Evolutionary conservation across 1,140 invertebrate species (phyloP).

Genomic region (Drosophila watanabei): DNA sequence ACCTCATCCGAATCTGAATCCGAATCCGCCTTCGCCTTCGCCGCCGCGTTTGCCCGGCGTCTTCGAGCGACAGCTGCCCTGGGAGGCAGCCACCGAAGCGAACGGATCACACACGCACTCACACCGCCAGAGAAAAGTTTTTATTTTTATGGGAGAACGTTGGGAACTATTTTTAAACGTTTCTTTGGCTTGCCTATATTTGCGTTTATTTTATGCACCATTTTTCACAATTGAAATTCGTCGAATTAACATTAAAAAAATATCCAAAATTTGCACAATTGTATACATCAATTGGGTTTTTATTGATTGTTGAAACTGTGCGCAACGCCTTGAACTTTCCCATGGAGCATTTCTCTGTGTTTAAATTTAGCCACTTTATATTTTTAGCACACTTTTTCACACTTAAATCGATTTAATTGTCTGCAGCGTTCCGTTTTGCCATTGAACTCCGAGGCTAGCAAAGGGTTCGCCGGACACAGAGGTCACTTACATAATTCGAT

Average conservation of each 20-base stretch:
- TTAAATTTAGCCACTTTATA: slow-evolving; percentile 70
- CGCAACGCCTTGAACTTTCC: slow-evolving; percentile 63
- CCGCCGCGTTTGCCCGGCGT: slow-evolving; percentile 6
- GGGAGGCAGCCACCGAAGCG: slow-evolving; percentile 43
- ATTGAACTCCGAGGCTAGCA: slow-evolving; percentile 34
- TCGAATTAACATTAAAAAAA: slow-evolving; percentile 17
- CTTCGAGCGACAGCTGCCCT: slow-evolving; percentile 39
- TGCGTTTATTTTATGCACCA: slow-evolving; percentile 53
- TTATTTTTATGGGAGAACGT: slow-evolving; percentile 65
- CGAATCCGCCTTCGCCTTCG: slow-evolving; percentile 1
- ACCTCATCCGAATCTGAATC: background rate
- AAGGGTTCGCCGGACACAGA: slow-evolving; percentile 8
- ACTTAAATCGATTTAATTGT: slow-evolving; percentile 36
- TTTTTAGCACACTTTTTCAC: slow-evolving; percentile 61
- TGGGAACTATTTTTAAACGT: slow-evolving; percentile 74
- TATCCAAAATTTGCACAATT: slow-evolving; percentile 24
- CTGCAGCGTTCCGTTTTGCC: slow-evolving; percentile 23
- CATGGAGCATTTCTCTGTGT: slow-evolving; percentile 23
- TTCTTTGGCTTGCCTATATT: slow-evolving; percentile 62
- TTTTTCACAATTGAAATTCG: slow-evolving; percentile 29
- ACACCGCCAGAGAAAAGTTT: slow-evolving; percentile 31
- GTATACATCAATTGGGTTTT: slow-evolving; percentile 21
- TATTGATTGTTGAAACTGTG: slow-evolving; percentile 44
- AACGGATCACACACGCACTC: slow-evolving; percentile 40
- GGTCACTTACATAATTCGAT: slow-evolving; percentile 75